Base-by-base conservation (phyloP, 2,797 vertebrate genomes). In the Buceros bicornis region DNA sequence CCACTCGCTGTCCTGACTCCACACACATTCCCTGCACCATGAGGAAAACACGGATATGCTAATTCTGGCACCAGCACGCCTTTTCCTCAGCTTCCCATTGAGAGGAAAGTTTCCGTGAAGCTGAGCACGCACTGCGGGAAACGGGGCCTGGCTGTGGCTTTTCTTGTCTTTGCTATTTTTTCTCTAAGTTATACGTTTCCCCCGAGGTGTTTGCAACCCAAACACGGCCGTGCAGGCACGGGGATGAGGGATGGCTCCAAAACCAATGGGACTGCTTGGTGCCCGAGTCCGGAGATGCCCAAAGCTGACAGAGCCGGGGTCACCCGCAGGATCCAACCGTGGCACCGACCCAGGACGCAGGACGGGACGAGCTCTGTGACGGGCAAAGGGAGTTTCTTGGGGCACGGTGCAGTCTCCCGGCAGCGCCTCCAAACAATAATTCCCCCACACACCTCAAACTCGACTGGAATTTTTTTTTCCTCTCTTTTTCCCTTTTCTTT, bases 381-480 rank as follows among this genome's bases (percentile, higher is more conserved):
- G 5, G 33, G 29, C 1, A 2, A 60, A 64, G 61, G 18, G 47
- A 3, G 1, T 29, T 81, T 87, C 1, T 16, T 53, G 48, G 76
- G 43, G 11, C 56, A 70, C 16, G 5, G 19, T 6, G n/a, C 69
- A 70, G 33, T 56, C 60, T 70, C 80, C 69, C 6, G 6, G 61
- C 45, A 70, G 48, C 40, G 4, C 60, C 73, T 71, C n/a, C 51
- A 24, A 71, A 42, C 42, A 83, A 20, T 14, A 3, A 54, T 14
- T 82, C 83, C 57, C 71, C 80, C 45, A 33, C 47, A 82, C 4
- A 13, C n/a, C 95, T 94, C 92, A 69, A 90, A 92, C 87, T 78
- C 87, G 0, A 1, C 24, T 79, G 83, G 81, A 96, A 83, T 82
- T 97, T 97, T 98, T 98, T 98, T 98, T 97, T 16, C 96, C 96